These are phyloP conservation scores for Lepidocyrtoides sp. DNA, from an alignment of 2,888 invertebrate species.

Conservation along the genomic window DNA sequence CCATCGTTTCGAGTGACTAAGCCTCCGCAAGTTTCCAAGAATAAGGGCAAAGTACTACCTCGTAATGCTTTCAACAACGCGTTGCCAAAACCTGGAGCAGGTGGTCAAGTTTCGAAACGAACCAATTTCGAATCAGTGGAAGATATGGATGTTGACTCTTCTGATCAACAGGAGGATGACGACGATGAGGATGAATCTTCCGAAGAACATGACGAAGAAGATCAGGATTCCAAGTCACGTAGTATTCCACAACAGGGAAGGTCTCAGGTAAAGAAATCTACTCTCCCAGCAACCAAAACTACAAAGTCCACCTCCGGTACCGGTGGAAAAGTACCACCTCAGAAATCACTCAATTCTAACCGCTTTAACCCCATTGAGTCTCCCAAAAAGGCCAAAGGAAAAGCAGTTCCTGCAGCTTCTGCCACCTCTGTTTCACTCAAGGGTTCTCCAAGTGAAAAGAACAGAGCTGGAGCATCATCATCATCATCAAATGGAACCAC, in stretches of 20 bases:
- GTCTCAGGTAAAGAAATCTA: background rate
- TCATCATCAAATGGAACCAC: background rate
- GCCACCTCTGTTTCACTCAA: background rate
- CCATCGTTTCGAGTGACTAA: background rate
- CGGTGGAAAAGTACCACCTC: slow-evolving; percentile 46
- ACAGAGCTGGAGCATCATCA: background rate
- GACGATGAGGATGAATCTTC: background rate
- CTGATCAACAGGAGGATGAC: slow-evolving; percentile 20
- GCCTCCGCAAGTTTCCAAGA: slow-evolving; percentile 42
- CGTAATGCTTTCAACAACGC: slow-evolving; percentile 61
- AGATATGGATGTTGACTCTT: background rate
- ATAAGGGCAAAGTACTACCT: slow-evolving; percentile 51
- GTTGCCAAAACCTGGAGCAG: slow-evolving; percentile 40
- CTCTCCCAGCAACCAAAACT: background rate
- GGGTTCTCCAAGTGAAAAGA: slow-evolving; percentile 5
- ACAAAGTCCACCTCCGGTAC: background rate
- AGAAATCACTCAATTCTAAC: slow-evolving; percentile 30
- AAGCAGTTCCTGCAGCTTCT: background rate
- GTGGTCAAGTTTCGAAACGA: background rate
- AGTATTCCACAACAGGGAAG: too few species aligned
- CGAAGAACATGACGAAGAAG: background rate
- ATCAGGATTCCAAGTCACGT: background rate
- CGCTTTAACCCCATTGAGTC: slow-evolving; percentile 54
- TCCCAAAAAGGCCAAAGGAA: slow-evolving; percentile 12
- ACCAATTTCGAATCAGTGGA: background rate